A percentile compares a stretch with the other conserved stretches of the same genome.
Evolutionary conservation across 2,888 invertebrate species (phyloP).

Genomic region (Notodonta dromedarius): DNA sequence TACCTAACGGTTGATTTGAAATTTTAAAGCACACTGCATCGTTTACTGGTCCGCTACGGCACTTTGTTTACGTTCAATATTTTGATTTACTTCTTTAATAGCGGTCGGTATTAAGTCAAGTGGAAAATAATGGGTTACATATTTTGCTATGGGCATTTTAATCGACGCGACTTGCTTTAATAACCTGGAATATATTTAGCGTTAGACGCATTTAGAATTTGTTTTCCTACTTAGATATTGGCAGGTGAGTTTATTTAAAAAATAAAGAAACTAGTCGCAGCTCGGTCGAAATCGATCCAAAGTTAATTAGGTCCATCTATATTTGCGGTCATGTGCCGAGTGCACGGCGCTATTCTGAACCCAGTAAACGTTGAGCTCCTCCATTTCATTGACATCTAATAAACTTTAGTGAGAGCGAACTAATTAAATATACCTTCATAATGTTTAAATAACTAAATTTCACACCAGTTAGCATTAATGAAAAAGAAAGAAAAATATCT

Average conservation of each 20-base stretch:
- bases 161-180: background rate
- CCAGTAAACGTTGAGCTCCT: background rate
- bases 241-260: background rate
- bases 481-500: too few relatives aligned
- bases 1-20: constrained; percentile 28
- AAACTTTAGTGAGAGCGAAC: too few relatives aligned
- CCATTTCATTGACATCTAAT: too few relatives aligned
- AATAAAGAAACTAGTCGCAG: constrained; percentile 34
- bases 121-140: constrained; percentile 20
- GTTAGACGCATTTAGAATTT: too few relatives aligned
- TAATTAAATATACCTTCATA: too few relatives aligned
- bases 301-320: constrained; percentile 64
- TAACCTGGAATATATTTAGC: too few relatives aligned
- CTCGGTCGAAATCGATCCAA: constrained; percentile 52
- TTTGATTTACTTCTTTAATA: constrained; percentile 15
- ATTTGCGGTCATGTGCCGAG: constrained; percentile 47
- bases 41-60: constrained; percentile 9
- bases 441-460: too few relatives aligned
- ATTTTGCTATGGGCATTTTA: constrained; percentile 16
- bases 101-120: constrained; percentile 26
- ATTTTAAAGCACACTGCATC: constrained; percentile 24
- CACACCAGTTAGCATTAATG: too few relatives aligned
- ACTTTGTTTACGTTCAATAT: constrained; percentile 18
- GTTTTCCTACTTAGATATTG: too few relatives aligned
- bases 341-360: constrained; percentile 38